phyloP scores from a whole-genome alignment of 1,140 invertebrate genomes.

The Rhysida immarginata region DNA sequence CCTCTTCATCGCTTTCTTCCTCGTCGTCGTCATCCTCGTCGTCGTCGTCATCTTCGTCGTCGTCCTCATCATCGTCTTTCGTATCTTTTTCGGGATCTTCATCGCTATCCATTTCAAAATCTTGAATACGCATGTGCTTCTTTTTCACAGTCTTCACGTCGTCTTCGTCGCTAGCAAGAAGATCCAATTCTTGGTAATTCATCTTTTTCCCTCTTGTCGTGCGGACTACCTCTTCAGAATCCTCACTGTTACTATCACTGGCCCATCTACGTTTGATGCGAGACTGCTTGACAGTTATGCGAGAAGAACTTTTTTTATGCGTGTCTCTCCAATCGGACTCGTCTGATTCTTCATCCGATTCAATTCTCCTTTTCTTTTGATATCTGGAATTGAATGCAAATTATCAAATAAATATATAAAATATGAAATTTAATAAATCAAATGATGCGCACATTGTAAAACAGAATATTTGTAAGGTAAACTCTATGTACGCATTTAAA shows the following conservation, averaged over 20 bases:
- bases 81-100: background rate
- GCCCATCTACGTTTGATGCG: constrained; percentile 3
- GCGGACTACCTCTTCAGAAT: constrained; percentile 31
- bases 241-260: constrained; percentile 7
- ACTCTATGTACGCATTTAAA: background rate
- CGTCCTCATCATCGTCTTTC: constrained; percentile 10
- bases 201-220: constrained; percentile 50
- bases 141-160: constrained; percentile 28
- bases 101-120: constrained; percentile 11
- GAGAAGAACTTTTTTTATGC: background rate
- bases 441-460: no score
- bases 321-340: constrained; percentile 6
- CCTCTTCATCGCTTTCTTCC: constrained; percentile 10
- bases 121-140: constrained; percentile 16
- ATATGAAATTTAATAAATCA: background rate
- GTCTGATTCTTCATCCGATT: constrained; percentile 7
- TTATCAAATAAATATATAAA: no score
- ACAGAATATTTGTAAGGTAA: no score
- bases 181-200: constrained; percentile 44
- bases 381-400: no score
- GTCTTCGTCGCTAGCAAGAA: constrained; percentile 16
- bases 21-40: constrained; percentile 12
- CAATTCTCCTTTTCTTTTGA: background rate
- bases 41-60: constrained; percentile 6
- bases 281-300: background rate